phyloP scores from a whole-genome alignment of 2,113 vertebrate species.

The Forbesichthys papilliferus region DNA sequence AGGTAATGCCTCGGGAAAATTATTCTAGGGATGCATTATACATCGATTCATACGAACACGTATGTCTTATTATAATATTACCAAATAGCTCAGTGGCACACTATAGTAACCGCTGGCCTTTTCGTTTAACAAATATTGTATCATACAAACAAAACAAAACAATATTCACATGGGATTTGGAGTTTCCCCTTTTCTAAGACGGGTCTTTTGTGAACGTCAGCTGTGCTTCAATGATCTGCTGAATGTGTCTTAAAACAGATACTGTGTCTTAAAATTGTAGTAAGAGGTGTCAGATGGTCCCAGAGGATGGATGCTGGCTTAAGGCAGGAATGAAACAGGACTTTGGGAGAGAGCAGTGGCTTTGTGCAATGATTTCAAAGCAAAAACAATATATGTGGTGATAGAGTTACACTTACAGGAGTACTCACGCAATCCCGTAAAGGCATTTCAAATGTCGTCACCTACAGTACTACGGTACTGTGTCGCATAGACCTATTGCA shows the following conservation, averaged over 20 bases:
- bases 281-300: conserved; percentile 2
- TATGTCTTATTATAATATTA: too few species aligned
- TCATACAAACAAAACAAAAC: background rate
- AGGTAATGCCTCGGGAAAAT: too few species aligned
- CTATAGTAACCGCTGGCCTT: too few species aligned
- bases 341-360: background rate
- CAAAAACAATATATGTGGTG: background rate
- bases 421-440: background rate
- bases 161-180: conserved; percentile 25
- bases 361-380: conserved; percentile 1
- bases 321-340: background rate
- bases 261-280: background rate
- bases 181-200: background rate
- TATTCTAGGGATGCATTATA: too few species aligned
- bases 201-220: background rate
- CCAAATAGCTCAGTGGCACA: too few species aligned
- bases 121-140: too few species aligned
- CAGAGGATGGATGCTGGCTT: background rate
- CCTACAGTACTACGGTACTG: background rate
- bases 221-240: background rate
- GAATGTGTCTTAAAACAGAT: background rate
- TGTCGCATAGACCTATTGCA: background rate
- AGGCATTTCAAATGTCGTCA: conserved; percentile 3
- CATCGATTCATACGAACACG: too few species aligned
- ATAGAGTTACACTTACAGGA: conserved; percentile 11